Evolutionary conservation across 1,140 invertebrate genomes (phyloP), one percentile per base, ranked within the genome.

Genomic region (Camponotus floridanus): DNA sequence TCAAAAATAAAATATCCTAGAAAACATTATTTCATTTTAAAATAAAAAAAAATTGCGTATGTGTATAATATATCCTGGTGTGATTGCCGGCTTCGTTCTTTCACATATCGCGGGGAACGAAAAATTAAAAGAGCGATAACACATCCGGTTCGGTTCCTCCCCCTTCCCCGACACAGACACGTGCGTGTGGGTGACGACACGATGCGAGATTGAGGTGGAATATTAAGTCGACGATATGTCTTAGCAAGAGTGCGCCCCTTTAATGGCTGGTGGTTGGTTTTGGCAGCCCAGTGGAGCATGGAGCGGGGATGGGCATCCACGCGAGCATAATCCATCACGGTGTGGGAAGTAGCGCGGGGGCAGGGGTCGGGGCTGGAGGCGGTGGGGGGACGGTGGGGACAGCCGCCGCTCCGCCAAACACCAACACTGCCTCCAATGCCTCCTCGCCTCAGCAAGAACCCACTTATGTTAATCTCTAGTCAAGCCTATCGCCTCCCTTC

Each of bases 381-480:
- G 93, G 94, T 95, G 91, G 95, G 94, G 95, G 96, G 94, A 89
- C 95, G 94, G 92, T 95, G 93, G 94, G 92, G 92, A 92, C 93
- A 81, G 92, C 95, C 90, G 93, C 94, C 85, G 94, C 95, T 90
- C 95, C 93, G 92, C 96, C 92, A 94, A 94, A 95, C 94, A 92
- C 95, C 95, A 94, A 96, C 95, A 92, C 94, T 93, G 94, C 95
- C 93, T 95, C 95, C 94, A 96, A 96, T 94, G 95, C 97, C 95
- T 96, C 97, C 94, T 98, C 98, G 92, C 97, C 97, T 94, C 94
- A 95, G 90, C 98, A 98, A 95, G 98, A 98, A 96, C 98, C 98
- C 87, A 98, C 98, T 92, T 98, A 98, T 96, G 98, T 98, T 94
- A 98, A 98, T 97, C 97, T 98, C 96, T 98, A 98, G 97, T 97